Percentiles rank a stretch among this genome's conserved stretches.
phyloP scores from a whole-genome alignment of 2,113 vertebrate species.

The Lagopus muta region DNA sequence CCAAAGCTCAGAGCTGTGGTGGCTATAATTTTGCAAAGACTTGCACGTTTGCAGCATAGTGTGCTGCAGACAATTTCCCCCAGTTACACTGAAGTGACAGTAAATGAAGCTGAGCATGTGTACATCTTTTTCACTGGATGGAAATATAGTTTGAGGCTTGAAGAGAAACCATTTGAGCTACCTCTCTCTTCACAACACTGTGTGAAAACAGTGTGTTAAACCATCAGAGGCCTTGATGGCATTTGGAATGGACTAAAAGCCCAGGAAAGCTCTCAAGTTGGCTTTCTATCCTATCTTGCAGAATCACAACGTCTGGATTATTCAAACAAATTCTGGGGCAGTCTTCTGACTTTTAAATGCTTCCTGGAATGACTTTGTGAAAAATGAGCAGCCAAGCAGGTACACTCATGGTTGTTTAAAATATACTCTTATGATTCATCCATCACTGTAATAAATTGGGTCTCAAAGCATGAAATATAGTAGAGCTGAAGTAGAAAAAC shows the following conservation, averaged over 20 bases:
- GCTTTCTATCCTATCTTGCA: not conserved
- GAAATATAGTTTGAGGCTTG: not conserved
- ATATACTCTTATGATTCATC: not conserved
- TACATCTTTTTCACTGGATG: not conserved
- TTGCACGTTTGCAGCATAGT: not conserved
- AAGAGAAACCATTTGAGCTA: not conserved
- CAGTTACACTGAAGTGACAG: not conserved
- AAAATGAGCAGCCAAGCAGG: slow-evolving; percentile 43
- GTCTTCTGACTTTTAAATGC: not conserved
- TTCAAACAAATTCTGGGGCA: not conserved
- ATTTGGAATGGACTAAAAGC: not conserved
- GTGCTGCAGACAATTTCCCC: not conserved
- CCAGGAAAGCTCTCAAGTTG: not conserved
- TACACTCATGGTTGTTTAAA: slow-evolving; percentile 23
- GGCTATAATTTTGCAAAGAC: slow-evolving; percentile 7
- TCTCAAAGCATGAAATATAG: slow-evolving; percentile 28
- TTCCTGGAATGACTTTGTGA: slow-evolving; percentile 14
- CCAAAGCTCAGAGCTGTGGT: not conserved
- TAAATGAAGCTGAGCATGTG: not conserved
- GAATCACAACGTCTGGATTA: not conserved
- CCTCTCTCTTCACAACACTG: accelerated
- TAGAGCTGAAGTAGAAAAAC: not conserved
- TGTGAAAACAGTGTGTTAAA: not conserved
- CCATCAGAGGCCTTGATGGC: not conserved
- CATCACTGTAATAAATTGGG: not conserved